Conservation (phyloP, 2,888 invertebrate genomes). For the Troilus luridus region DNA sequence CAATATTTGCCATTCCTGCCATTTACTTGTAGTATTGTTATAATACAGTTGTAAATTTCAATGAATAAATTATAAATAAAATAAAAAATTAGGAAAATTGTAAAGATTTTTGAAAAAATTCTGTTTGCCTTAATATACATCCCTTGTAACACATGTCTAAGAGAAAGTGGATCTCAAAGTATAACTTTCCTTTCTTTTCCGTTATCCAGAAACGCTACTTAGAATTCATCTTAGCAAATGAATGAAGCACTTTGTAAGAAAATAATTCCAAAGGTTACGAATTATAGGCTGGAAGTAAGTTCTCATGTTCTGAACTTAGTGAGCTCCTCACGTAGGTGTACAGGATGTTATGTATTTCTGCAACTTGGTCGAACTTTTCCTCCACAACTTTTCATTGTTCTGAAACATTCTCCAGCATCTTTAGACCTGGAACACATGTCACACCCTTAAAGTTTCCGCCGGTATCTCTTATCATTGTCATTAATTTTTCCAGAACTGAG, state of each 20-base stretch:
- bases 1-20: no score
- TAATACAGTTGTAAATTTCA: no score
- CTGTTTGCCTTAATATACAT: no score
- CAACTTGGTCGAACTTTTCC: conserved; percentile 16
- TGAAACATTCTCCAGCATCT: conserved; percentile 43
- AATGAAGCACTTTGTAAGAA: background rate
- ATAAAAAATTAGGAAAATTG: no score
- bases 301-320: conserved; percentile 27
- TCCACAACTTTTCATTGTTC: conserved; percentile 11
- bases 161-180: background rate
- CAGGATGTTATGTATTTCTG: conserved; percentile 36
- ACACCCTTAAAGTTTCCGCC: conserved; percentile 22
- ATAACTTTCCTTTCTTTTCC: background rate
- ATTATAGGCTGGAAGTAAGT: conserved; percentile 35
- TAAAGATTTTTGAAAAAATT: no score
- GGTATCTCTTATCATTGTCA: conserved; percentile 20
- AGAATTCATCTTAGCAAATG: background rate
- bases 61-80: no score
- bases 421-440: conserved; percentile 40
- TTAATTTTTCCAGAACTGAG: background rate
- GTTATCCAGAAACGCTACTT: background rate
- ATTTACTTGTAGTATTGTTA: no score
- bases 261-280: background rate
- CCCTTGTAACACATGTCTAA: no score
- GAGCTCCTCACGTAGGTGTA: conserved; percentile 24